Evolutionary conservation across 2,888 invertebrate genomes (phyloP).

Genomic region (Epinotia bilunana): DNA sequence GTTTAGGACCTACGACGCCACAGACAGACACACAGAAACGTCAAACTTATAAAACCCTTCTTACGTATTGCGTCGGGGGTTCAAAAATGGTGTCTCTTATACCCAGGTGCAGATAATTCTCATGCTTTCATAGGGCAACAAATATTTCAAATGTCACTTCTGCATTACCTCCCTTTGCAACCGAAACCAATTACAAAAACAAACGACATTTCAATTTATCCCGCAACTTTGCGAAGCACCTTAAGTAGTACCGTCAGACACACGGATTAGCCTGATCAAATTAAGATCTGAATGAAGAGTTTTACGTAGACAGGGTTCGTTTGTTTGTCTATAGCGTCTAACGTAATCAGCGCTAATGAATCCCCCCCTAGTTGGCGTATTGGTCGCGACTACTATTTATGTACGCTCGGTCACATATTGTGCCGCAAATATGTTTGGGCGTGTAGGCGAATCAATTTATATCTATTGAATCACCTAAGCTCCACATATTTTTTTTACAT

Average conservation of each 20-base stretch:
- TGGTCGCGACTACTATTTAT: conserved; percentile 51
- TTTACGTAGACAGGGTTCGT: conserved; percentile 54
- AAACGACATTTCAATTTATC: background rate
- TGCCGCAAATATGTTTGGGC: conserved; percentile 20
- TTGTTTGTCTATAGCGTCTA: conserved; percentile 72
- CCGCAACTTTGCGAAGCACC: background rate
- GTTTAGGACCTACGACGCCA: too few species aligned
- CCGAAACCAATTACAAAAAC: background rate
- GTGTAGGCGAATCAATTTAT: background rate
- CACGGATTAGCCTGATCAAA: conserved; percentile 28
- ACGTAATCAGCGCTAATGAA: conserved; percentile 79
- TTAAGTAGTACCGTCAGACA: conserved; percentile 24
- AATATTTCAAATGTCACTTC: too few species aligned
- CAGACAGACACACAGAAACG: too few species aligned
- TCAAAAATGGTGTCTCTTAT: too few species aligned
- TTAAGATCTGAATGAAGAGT: conserved; percentile 45
- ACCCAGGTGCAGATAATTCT: too few species aligned
- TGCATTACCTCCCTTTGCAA: background rate
- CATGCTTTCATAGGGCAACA: too few species aligned
- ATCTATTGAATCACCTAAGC: background rate
- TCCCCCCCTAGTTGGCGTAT: conserved; percentile 72
- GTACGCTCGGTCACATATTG: conserved; percentile 35
- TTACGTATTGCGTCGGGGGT: too few species aligned
- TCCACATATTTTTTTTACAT: too few species aligned
- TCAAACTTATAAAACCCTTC: too few species aligned